Evolutionary conservation across 2,888 invertebrate species (phyloP), one percentile per base, ranked within the genome.

Genomic region (Tubulanus polymorphus): DNA sequence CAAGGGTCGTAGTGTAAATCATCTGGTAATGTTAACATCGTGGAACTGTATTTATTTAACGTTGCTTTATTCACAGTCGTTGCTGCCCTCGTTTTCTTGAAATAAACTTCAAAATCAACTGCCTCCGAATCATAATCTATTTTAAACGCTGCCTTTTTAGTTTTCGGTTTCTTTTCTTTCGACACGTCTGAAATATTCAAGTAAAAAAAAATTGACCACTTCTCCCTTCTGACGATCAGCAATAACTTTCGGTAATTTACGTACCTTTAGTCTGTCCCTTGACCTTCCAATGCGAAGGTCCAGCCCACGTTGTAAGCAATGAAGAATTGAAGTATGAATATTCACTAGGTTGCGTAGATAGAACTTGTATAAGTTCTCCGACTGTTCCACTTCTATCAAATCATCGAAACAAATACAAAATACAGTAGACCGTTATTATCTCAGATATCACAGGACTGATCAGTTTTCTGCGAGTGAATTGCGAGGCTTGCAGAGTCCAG

Each of bases 281-380:
- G 45, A 88, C 84, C 66, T 88, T 87, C 91, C 91, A 91, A 79
- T 91, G 89, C 46, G 85, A 82, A 29, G 91, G 91, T 0, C 91
- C 91, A 25, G 89, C 89, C 91, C 91, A 91, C 15, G 79, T 73
- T 72, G 78, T 64, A 74, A 81, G 77, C 74, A 70, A 74, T 26
- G 73, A 67, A 20, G 69, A 84, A 74, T 82, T 83, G 76, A 85
- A 82, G 80, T 88, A 89, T 0, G 88, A 87, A 79, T 89, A 90
- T 77, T 90, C 89, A 1, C 75, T 71, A 0, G 63, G 82, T 67
- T 68, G 81, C 74, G 60, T 78, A 71, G 66, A 81, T 74, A 66
- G 81, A 74, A 63, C 71, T 59, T 70, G 68, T 58, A 74, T 67
- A 52, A 78, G 60, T n/a, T 68, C 66, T 3, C 70, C 72, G n/a